Evolutionary conservation across 2,888 invertebrate genomes (phyloP), one percentile per base, ranked within the genome.

Genomic region (Acleris laterana): DNA sequence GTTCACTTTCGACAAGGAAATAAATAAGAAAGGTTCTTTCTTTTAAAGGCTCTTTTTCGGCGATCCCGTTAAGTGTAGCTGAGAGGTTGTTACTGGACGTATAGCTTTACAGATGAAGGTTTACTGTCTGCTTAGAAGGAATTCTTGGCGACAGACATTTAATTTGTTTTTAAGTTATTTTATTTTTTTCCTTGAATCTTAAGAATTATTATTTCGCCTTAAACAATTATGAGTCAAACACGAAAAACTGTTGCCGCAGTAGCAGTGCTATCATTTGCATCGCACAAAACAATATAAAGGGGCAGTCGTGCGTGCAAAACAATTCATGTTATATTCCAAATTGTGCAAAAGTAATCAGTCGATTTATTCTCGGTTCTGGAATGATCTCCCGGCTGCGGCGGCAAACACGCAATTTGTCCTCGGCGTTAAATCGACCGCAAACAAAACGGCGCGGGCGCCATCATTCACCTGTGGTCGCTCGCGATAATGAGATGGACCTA

Each of bases 401-500:
- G 88, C 90, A 90, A 92, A 92, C 92, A 89, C 87, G 85, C 88
- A 91, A 92, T 92, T 93, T 90, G 92, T 92, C 89, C 87, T 84
- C 82, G 81, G 87, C 86, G 89, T 89, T 91, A 90, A 93, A 93
- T 90, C 89, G 90, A 91, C 93, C 93, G 83, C 93, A 91, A 92
- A 93, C 92, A 92, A 92, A 93, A 90, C 88, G 88, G 81, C 82
- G 79, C 80, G 80, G 80, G 78, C 83, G 82, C 88, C 93, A 90
- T 92, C 90, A 89, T 87, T 93, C 93, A 90, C 88, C 91, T 92
- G 93, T 85, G 93, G 91, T 93, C 87, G 81, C 77, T 88, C 88
- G 89, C 89, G 89, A 87, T 93, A 93, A 93, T 93, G 93, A 93
- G 93, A 92, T 92, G 88, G 85, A 88, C 87, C 89, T 84, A 88